Conservation (phyloP, 2,113 vertebrate species). For the Chunga burmeisteri region DNA sequence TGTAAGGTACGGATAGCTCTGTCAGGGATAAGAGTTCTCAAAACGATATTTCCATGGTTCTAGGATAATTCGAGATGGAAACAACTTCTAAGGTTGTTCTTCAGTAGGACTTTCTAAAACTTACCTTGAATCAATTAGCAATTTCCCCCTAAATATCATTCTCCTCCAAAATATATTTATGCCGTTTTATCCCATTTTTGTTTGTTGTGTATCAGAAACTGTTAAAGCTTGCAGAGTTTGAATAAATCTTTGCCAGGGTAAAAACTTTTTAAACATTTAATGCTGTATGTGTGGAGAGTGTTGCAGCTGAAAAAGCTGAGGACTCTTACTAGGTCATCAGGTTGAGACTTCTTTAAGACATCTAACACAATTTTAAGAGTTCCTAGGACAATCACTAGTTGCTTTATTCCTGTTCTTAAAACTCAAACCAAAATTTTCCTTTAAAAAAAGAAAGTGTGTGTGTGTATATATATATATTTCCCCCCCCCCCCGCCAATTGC, state of each 20-base stretch:
- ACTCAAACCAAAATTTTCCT: not conserved
- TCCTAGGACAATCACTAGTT: not conserved
- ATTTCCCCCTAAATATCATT: not conserved
- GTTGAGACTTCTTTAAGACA: not conserved
- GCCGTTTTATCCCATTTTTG: not conserved
- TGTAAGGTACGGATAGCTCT: not conserved
- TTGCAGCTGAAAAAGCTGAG: not conserved
- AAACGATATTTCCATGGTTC: not conserved
- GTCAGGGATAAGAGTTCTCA: not conserved
- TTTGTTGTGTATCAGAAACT: not conserved
- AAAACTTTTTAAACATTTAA: not conserved
- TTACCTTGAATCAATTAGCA: not conserved
- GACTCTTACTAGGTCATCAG: not conserved
- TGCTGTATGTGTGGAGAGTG: not conserved
- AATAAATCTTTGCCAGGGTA: not conserved
- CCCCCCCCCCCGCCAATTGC: too few species aligned
- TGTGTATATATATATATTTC: fast-evolving
- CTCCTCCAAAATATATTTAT: not conserved
- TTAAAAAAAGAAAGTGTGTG: not conserved
- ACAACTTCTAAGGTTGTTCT: not conserved
- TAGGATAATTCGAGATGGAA: not conserved
- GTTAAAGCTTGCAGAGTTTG: not conserved
- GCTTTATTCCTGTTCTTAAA: not conserved
- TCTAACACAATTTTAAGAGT: not conserved
- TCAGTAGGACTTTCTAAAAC: not conserved